A percentile compares a stretch with the other conserved stretches of the same genome.
Evolutionary conservation across 2,888 invertebrate species (phyloP).

Genomic region (Heliothis peltigera): DNA sequence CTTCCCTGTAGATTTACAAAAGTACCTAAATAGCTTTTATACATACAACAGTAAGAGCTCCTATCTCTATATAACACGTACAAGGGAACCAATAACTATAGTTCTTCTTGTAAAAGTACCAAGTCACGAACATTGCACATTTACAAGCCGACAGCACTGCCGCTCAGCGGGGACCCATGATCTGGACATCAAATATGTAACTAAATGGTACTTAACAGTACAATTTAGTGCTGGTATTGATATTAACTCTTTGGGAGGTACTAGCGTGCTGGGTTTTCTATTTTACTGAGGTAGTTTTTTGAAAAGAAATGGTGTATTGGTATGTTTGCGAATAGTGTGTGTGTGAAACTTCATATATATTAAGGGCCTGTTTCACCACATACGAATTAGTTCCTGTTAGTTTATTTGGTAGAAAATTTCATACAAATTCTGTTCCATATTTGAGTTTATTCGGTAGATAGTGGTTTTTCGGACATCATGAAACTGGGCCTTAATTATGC

Average conservation of each 20-base stretch:
- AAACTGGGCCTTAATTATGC: no score
- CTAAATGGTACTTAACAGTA: conserved; percentile 52
- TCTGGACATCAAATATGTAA: conserved; percentile 56
- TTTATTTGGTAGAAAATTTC: no score
- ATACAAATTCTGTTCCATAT: no score
- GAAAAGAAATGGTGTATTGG: no score
- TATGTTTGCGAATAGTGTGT: no score
- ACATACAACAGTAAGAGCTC: conserved; percentile 11
- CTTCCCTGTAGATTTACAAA: no score
- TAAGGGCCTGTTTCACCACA: no score
- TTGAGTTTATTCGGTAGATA: no score
- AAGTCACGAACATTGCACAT: conserved; percentile 69
- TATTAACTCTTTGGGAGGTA: conserved; percentile 49
- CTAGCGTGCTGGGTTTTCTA: conserved; percentile 55
- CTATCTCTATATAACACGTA: conserved; percentile 30
- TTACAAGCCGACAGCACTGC: conserved; percentile 55
- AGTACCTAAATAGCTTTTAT: no score
- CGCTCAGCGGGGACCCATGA: conserved; percentile 68
- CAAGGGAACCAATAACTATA: conserved; percentile 48
- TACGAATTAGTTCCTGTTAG: no score
- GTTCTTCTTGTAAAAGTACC: conserved; percentile 65
- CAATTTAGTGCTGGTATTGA: conserved; percentile 37
- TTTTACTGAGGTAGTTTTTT: conserved; percentile 18
- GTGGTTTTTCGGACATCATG: no score
- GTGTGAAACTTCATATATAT: no score